A percentile compares a stretch with the other conserved stretches of the same genome.
Evolutionary conservation across 2,797 vertebrate species (phyloP).

Genomic region (Argentina silus): DNA sequence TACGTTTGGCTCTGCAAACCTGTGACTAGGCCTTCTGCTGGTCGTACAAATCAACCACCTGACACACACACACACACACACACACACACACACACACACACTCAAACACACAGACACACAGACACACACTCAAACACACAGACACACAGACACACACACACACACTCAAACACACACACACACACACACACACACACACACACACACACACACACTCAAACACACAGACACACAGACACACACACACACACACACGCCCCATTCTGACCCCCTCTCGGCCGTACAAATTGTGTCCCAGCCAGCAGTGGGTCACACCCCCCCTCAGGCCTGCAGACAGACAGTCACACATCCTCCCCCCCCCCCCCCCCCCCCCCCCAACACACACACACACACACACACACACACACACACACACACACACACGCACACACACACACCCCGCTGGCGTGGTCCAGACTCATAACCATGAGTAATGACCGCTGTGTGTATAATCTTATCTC

Average conservation of each 20-base stretch:
- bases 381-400: too few relatives aligned
- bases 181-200: neutral
- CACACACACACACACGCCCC: neutral
- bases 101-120: neutral
- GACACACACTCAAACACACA: neutral
- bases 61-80: neutral
- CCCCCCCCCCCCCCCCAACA: neutral
- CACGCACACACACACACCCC: neutral
- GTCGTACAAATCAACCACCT: neutral
- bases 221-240: neutral
- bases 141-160: neutral
- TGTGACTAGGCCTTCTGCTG: neutral
- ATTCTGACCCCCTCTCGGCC: neutral
- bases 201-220: neutral
- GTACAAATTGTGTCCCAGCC: neutral
- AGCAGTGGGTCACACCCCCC: neutral
- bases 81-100: neutral
- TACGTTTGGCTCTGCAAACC: neutral
- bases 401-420: too few relatives aligned
- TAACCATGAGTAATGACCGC: constrained; percentile 17
- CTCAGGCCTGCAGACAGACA: neutral
- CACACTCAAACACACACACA: neutral
- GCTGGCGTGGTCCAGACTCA: neutral
- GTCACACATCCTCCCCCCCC: neutral
- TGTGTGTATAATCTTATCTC: neutral